Evolutionary conservation across 1,140 invertebrate genomes (phyloP).

Genomic region (Probaryconus sp.): DNA sequence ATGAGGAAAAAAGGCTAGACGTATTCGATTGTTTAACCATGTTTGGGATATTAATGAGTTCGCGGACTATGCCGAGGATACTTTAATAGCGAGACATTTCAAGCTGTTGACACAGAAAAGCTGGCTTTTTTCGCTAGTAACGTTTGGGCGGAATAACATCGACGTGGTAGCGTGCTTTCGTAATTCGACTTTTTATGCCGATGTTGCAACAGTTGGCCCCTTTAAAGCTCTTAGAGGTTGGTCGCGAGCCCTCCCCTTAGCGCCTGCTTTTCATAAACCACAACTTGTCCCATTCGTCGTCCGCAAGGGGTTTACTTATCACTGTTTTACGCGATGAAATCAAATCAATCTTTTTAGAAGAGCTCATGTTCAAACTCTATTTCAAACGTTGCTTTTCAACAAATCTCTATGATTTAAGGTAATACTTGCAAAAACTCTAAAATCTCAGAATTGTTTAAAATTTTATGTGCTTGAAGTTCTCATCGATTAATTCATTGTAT

Average conservation of each 20-base stretch:
- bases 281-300: conserved; percentile 42
- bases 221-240: conserved; percentile 66
- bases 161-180: conserved; percentile 47
- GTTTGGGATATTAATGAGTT: too few species aligned
- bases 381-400: too few species aligned
- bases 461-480: too few species aligned
- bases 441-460: too few species aligned
- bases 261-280: conserved; percentile 66
- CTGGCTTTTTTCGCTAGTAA: conserved; percentile 14
- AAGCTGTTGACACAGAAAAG: neutral
- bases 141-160: conserved; percentile 14
- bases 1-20: too few species aligned
- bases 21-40: too few species aligned
- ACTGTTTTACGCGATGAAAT: conserved; percentile 21
- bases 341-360: conserved; percentile 23
- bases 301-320: conserved; percentile 44
- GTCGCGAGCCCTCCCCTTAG: conserved; percentile 58
- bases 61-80: neutral
- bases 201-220: conserved; percentile 72
- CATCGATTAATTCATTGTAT: too few species aligned
- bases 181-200: conserved; percentile 65
- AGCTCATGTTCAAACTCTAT: too few species aligned
- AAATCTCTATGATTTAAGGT: too few species aligned
- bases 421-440: too few species aligned
- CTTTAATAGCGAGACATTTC: neutral